Evolutionary conservation across 2,888 invertebrate species (phyloP), one percentile per base, ranked within the genome.

Genomic region (Meta bourneti): DNA sequence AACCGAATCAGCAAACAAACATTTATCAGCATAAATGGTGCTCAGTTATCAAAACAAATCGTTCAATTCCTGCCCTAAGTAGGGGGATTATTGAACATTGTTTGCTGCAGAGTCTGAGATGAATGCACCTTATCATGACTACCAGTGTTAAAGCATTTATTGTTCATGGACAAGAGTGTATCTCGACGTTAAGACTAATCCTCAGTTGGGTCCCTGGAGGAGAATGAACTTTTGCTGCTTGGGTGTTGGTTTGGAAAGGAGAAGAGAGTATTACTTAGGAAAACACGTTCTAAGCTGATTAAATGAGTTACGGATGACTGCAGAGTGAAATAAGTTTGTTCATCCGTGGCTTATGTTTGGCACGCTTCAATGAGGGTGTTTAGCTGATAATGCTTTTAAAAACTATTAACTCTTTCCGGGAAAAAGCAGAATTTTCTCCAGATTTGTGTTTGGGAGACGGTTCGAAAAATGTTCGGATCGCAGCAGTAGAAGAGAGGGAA

Each of bases 41-140:
- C 20, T 51, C 48, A 16, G 48, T 81, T 81, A 70, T 81, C 70
- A 70, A 78, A 86, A 86, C 78, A 70, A 78, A 86, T 78, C 70
- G 71, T 70, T 71, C 52, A n/a, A 86, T 86, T 86, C 78, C 78
- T 51, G 16, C 61, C 61, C 61, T 70, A 78, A 70, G 34, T 78
- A n/a, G 5, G 74, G 8, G 54, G 61, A 34, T 75, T 69, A 75
- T n/a, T 16, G 72, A 7, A 51, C 74, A 11, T 74, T 84, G n/a
- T 52, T 51, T 52, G 19, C 8, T 20, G 61, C 34, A 48, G n/a
- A 80, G 19, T 84, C 16, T 1, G n/a, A 9, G 19, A 16, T 34
- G 61, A 49, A 34, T 54, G 16, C 9, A 20, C 48, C 61, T 75
- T 84, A 84, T 75, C 84, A 9, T 54, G 48, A 9, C n/a, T 20